A percentile compares a stretch with the other conserved stretches of the same genome.
Conservation (phyloP, 1,140 invertebrate species). For the Drosophila repleta region DNA sequence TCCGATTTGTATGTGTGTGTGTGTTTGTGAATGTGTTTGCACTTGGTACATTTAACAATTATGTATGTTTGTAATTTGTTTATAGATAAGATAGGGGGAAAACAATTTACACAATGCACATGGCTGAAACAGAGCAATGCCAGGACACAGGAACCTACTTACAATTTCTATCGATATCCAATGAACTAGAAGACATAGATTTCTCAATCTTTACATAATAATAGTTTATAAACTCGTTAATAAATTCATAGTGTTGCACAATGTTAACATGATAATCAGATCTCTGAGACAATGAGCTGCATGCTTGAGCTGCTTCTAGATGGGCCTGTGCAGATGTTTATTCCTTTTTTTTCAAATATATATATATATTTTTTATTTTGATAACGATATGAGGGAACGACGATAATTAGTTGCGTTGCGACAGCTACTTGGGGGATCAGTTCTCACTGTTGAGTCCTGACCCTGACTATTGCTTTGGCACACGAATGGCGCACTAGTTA, state of each 20-base stretch:
- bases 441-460: constrained; percentile 2
- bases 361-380: too few species aligned
- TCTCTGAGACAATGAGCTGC: constrained; percentile 51
- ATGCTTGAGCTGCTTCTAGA: constrained; percentile 18
- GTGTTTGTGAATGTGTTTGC: constrained; percentile 40
- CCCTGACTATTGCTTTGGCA: constrained; percentile 47
- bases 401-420: constrained; percentile 10
- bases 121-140: constrained; percentile 41
- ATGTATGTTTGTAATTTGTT: constrained; percentile 53
- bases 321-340: not conserved
- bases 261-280: constrained; percentile 51
- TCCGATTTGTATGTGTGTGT: constrained; percentile 52
- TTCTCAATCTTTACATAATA: constrained; percentile 59
- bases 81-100: constrained; percentile 47
- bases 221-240: constrained; percentile 80
- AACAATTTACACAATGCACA: constrained; percentile 71
- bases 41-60: constrained; percentile 59
- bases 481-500: constrained; percentile 39
- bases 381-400: not conserved
- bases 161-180: constrained; percentile 71
- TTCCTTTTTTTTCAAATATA: not conserved
- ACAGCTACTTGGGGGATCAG: constrained; percentile 25
- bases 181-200: constrained; percentile 60
- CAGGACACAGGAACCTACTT: constrained; percentile 56
- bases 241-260: constrained; percentile 81